Base-by-base conservation (phyloP, 2,888 invertebrate genomes). In the Rhamphomyia laevipes region DNA sequence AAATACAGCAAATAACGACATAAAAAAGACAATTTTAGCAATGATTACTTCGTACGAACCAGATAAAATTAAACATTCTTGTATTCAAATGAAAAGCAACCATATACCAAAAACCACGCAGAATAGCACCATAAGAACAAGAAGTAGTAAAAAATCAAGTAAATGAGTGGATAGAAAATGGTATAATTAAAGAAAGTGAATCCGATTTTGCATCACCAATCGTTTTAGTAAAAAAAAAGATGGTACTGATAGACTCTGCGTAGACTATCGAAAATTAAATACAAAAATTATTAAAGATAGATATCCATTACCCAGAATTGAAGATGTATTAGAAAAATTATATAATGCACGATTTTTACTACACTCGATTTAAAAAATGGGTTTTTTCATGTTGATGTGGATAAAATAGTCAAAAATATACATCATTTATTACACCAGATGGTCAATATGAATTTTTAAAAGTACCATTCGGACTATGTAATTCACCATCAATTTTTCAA, bases 391-490 rank as follows among this genome's bases (percentile, higher is more conserved):
- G n/a, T n/a, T n/a, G n/a, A n/a, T n/a, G n/a, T n/a, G n/a, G n/a
- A n/a, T n/a, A n/a, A n/a, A n/a, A n/a, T n/a, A n/a, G n/a, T n/a
- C n/a, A n/a, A n/a, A n/a, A n/a, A n/a, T n/a, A n/a, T n/a, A n/a
- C n/a, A n/a, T n/a, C n/a, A n/a, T n/a, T n/a, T n/a, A n/a, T n/a
- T n/a, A n/a, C n/a, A n/a, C n/a, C n/a, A n/a, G n/a, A n/a, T n/a
- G 60, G 62, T 1, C 61, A 61, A 23, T 64, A 55, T 35, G 59
- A 64, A n/a, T 63, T 61, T 43, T 31, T 48, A 2, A 51, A 54
- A 41, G 51, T 61, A 43, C 70, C 67, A 0, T 71, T 71, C 58
- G 70, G 69, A 5, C 48, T 69, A 4, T 53, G 55, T 1, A 64
- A 64, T 35, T 62, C 58, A 0, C 61, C 61, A 2, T 51, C 57